Percentiles rank a stretch among this genome's conserved stretches.
These are phyloP conservation scores for Triops longicaudatus DNA, from an alignment of 1,140 invertebrate species.

Conservation along the genomic window DNA sequence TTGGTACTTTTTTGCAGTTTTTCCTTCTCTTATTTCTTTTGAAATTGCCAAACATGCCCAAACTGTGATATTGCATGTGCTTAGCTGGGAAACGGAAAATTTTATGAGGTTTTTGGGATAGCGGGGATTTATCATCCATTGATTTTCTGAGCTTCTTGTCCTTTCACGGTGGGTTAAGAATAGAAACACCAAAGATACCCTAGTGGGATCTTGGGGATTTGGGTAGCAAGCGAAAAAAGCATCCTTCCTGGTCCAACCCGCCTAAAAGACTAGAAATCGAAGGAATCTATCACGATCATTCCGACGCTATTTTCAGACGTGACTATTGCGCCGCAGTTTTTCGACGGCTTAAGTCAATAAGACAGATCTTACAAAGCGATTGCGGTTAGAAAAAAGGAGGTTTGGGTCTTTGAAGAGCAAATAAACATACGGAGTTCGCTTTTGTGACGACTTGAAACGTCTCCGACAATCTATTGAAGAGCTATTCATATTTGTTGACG, in stretches of 20 bases:
- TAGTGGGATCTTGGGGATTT: not conserved
- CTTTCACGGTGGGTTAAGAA: slow-evolving; percentile 4
- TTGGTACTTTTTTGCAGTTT: not conserved
- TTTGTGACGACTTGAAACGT: not conserved
- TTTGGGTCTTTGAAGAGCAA: not conserved
- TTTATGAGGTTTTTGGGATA: not conserved
- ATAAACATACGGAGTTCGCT: not conserved
- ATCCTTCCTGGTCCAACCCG: not conserved
- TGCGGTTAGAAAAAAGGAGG: not conserved
- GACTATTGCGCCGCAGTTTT: not conserved
- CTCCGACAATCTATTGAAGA: not conserved
- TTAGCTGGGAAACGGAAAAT: not conserved
- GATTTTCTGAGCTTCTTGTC: not conserved
- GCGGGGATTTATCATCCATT: not conserved
- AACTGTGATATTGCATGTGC: not conserved
- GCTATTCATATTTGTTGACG: not conserved
- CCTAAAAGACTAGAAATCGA: not conserved
- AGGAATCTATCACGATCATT: not conserved
- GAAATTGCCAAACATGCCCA: not conserved
- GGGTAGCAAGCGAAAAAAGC: not conserved
- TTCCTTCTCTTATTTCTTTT: not conserved
- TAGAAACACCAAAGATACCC: not conserved
- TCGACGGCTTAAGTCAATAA: not conserved
- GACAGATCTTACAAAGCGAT: not conserved
- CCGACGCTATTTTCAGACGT: not conserved